Evolutionary conservation across 2,113 vertebrate species (phyloP).

Genomic region (Buteo buteo): DNA sequence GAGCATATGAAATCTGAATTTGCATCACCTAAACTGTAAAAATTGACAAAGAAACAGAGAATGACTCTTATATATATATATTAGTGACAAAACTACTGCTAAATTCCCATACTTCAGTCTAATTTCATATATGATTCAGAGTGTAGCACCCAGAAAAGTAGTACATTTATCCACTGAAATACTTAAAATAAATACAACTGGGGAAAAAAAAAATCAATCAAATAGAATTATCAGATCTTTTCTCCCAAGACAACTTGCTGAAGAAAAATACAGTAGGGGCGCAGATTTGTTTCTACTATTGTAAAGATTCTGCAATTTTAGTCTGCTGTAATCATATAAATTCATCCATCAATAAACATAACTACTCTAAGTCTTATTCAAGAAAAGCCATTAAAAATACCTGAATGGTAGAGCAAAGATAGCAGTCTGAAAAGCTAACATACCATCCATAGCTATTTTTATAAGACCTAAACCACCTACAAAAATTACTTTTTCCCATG

Average conservation of each 20-base stretch:
- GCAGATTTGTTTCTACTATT: neutral
- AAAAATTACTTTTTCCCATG: slow-evolving; percentile 6
- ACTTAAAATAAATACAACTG: neutral
- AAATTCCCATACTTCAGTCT: neutral
- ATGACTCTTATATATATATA: neutral
- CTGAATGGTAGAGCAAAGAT: neutral
- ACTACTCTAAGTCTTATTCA: neutral
- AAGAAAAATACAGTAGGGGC: neutral
- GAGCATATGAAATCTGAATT: neutral
- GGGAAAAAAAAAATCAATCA: neutral
- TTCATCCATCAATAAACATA: neutral
- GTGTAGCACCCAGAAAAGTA: neutral
- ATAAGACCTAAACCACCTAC: neutral
- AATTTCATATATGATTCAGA: neutral
- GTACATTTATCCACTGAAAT: neutral
- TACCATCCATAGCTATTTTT: neutral
- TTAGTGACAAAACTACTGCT: neutral
- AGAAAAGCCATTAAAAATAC: neutral
- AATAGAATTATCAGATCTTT: neutral
- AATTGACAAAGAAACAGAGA: neutral
- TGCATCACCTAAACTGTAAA: neutral
- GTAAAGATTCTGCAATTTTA: neutral
- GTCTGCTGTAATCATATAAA: neutral
- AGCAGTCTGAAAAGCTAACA: neutral
- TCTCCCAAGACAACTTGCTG: neutral